Evolutionary conservation across 2,888 invertebrate genomes (phyloP), one percentile per base, ranked within the genome.

Genomic region (Anthoptus insignis): DNA sequence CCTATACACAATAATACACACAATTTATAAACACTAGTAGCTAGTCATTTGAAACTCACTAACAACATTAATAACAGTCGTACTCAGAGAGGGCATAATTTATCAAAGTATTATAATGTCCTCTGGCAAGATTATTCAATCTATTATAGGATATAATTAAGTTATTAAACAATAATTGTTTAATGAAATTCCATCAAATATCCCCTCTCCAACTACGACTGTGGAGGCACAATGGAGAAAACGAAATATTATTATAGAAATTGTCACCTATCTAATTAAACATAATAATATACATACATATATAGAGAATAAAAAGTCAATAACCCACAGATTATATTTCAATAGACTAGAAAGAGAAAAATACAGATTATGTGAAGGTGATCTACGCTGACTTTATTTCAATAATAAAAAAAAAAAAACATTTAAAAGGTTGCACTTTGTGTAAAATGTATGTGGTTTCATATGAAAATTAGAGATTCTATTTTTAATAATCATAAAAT

Each of bases 221-320:
- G 27, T 49, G 47, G 53, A 89, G 88, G 87, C 88, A 88, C 87
- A 83, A 82, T 81, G 82, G 85, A 87, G 81, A 84, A 66, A 84
- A 74, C 57, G 64, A 63, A 76, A 73, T 58, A 16, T 74, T 72
- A 42, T 71, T 70, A 66, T 65, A 47, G 63, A 59, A 64, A 64
- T 64, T 57, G 19, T 49, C 22, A 64, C 57, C 67, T 68, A 68
- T 54, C 63, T 63, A 67, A 64, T 11, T 47, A 63, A 63, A 58
- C 29, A 24, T 47, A 58, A 34, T 22, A 53, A 53, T 50, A 42
- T 42, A 16, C 50, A 50, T 24, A 34, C 54, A 59, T 42, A 22
- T 42, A 34, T 47, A 34, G 14, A 16, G 39, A 14, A 39, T 24
- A 22, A 32, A 27, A 7, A 5, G 27, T 27, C 50, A 57, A 37